phyloP scores from a whole-genome alignment of 2,797 vertebrate genomes.

The Philypnodon macrostomus region DNA sequence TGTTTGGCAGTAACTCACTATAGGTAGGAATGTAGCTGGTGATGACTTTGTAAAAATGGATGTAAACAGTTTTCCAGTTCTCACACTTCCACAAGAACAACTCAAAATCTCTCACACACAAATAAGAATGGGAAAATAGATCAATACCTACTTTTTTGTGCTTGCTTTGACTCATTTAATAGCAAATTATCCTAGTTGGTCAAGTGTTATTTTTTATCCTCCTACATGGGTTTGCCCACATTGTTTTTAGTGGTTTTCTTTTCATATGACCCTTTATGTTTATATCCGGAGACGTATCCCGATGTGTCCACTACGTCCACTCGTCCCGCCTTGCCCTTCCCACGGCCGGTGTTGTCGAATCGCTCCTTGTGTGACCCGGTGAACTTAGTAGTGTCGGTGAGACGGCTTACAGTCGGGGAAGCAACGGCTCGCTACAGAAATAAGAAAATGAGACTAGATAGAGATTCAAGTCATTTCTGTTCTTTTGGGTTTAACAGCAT shows the following conservation, averaged over 20 bases:
- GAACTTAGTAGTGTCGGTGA: slow-evolving; percentile 93
- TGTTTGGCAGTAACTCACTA: slow-evolving; percentile 69
- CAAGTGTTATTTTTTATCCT: slow-evolving; percentile 51
- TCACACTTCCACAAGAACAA: slow-evolving; percentile 67
- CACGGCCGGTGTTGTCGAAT: slow-evolving; percentile 88
- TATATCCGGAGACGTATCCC: slow-evolving; percentile 94
- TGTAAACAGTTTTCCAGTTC: slow-evolving; percentile 85
- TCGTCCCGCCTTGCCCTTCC: slow-evolving; percentile 91
- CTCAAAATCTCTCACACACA: slow-evolving; percentile 51
- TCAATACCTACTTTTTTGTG: slow-evolving; percentile 72
- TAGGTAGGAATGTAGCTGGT: slow-evolving; percentile 79
- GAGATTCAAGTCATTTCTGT: too few relatives aligned
- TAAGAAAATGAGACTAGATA: slow-evolving; percentile 4
- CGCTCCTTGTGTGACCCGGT: slow-evolving; percentile 96
- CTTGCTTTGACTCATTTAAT: slow-evolving; percentile 65
- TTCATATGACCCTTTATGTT: slow-evolving; percentile 90
- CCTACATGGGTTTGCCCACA: slow-evolving; percentile 65
- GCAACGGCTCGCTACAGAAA: slow-evolving; percentile 60
- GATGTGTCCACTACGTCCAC: slow-evolving; percentile 90
- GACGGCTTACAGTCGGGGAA: slow-evolving; percentile 82
- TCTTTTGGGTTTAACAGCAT: too few relatives aligned
- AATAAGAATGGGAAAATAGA: slow-evolving; percentile 60
- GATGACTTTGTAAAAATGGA: slow-evolving; percentile 75
- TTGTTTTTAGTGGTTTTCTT: slow-evolving; percentile 84
- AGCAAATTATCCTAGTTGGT: slow-evolving; percentile 65